phyloP scores from a whole-genome alignment of 2,113 vertebrate species.

The Mesoclemmys tuberculata region DNA sequence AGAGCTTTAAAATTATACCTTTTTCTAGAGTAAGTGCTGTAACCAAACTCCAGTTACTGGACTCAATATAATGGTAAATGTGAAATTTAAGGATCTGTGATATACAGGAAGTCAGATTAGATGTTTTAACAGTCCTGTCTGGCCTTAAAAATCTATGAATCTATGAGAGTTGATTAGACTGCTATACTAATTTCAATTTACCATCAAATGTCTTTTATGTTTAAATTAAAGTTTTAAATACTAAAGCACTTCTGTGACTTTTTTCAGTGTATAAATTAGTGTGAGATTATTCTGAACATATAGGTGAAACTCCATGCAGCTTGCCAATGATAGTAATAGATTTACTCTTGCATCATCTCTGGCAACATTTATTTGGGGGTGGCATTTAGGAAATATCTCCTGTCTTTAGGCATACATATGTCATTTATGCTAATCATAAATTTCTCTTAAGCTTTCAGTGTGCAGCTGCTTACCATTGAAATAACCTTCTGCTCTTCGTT shows the following conservation, averaged over 20 bases:
- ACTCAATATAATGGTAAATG: not conserved
- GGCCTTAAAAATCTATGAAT: not conserved
- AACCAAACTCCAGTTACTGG: not conserved
- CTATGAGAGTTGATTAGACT: not conserved
- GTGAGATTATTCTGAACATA: not conserved
- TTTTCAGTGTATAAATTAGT: not conserved
- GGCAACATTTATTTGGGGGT: constrained; percentile 2
- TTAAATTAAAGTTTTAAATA: not conserved
- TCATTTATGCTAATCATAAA: constrained; percentile 50
- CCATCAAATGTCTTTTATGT: not conserved
- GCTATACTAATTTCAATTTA: not conserved
- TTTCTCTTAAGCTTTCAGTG: not conserved
- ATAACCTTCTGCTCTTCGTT: constrained; percentile 22
- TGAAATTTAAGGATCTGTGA: not conserved
- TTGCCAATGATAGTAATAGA: not conserved
- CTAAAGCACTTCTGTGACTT: not conserved
- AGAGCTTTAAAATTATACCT: not conserved
- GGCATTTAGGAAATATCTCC: constrained; percentile 55
- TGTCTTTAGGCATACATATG: constrained; percentile 29
- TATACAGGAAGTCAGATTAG: not conserved
- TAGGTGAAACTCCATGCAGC: not conserved
- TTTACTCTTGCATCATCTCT: constrained; percentile 4
- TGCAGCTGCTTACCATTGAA: not conserved
- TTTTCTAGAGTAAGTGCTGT: not conserved
- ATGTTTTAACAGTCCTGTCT: not conserved